Percentiles rank a stretch among this genome's conserved stretches.
These are phyloP conservation scores for Temnopleurus reevesii DNA, from an alignment of 53 echinoderm and acorn worm species.

Conservation along the genomic window DNA sequence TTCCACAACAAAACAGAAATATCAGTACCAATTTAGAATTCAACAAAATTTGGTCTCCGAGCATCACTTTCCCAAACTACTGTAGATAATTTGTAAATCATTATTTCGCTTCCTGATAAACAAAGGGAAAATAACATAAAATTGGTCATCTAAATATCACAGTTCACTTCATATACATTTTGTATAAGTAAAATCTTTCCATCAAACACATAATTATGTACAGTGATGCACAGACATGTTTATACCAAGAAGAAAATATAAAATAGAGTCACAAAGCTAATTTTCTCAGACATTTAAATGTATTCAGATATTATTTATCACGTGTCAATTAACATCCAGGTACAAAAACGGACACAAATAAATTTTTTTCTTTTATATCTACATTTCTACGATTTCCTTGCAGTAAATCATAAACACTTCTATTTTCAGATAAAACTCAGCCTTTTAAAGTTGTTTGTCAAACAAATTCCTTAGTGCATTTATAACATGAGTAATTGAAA, in stretches of 20 bases:
- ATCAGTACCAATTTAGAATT: background rate
- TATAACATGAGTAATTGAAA: no score
- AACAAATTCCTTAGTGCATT: no score
- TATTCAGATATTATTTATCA: background rate
- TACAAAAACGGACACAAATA: background rate
- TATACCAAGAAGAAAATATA: slow-evolving; percentile 40
- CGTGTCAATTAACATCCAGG: background rate
- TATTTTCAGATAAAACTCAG: slow-evolving; percentile 5
- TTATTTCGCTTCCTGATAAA: background rate
- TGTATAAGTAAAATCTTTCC: background rate
- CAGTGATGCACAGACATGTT: background rate
- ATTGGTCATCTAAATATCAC: slow-evolving; percentile 26
- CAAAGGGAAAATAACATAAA: background rate
- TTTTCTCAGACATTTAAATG: background rate
- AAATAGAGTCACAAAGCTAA: slow-evolving; percentile 47
- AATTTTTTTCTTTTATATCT: background rate
- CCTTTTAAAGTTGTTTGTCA: no score
- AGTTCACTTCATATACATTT: background rate
- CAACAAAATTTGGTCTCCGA: background rate
- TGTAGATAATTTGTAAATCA: background rate
- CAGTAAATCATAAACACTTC: background rate
- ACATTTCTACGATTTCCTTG: background rate
- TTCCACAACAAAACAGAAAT: background rate
- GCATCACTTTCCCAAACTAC: background rate
- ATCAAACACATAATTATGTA: slow-evolving; percentile 28